phyloP scores from a whole-genome alignment of 2,888 invertebrate species.

The Girardia tigrina region DNA sequence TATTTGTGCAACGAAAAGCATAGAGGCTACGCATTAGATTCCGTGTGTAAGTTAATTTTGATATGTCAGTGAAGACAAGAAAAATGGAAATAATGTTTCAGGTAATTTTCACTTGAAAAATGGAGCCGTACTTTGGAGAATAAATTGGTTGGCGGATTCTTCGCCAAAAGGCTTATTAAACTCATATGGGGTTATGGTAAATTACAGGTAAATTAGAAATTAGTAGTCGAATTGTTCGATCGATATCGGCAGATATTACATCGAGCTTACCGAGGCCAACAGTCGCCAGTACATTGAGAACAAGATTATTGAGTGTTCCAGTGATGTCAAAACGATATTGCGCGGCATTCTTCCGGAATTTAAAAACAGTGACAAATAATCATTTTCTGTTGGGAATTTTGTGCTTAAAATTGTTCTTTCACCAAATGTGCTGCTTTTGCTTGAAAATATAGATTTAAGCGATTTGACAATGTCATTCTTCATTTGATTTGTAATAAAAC shows the following conservation, averaged over 20 bases:
- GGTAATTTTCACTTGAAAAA: conserved; percentile 63
- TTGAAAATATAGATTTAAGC: too few relatives aligned
- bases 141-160: conserved; percentile 60
- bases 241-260: too few relatives aligned
- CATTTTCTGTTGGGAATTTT: too few relatives aligned
- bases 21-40: conserved; percentile 55
- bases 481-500: too few relatives aligned
- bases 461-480: too few relatives aligned
- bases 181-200: conserved; percentile 62
- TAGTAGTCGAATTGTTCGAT: too few relatives aligned
- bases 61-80: not conserved
- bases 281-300: conserved; percentile 17
- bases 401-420: too few relatives aligned
- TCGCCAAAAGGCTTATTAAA: conserved; percentile 57
- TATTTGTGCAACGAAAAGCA: conserved; percentile 56
- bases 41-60: conserved; percentile 56
- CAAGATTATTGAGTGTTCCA: not conserved
- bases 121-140: conserved; percentile 60
- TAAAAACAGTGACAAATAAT: too few relatives aligned
- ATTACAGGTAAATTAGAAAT: too few relatives aligned
- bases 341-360: too few relatives aligned
- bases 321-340: not conserved
- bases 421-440: too few relatives aligned
- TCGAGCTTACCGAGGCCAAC: conserved; percentile 3
- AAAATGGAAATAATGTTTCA: conserved; percentile 42